Conservation (phyloP, 2,797 vertebrate genomes). For the Clarias laeviceps region DNA sequence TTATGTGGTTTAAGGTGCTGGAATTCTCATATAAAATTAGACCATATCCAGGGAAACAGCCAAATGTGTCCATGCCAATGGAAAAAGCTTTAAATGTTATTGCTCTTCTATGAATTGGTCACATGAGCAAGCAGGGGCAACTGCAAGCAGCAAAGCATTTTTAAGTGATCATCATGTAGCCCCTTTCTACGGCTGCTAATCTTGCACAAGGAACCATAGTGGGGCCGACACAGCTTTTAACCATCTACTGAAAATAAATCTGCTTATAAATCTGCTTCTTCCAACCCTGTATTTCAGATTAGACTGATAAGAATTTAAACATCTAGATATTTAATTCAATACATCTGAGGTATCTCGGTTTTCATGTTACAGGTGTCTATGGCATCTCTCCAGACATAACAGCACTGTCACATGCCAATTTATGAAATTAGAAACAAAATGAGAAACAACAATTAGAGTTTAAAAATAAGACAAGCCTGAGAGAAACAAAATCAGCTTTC, state of each 20-base stretch:
- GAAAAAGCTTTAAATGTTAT: slow-evolving; percentile 63
- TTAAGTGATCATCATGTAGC: not conserved
- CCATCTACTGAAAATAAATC: not conserved
- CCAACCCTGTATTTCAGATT: not conserved
- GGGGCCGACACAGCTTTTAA: not conserved
- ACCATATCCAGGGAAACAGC: slow-evolving; percentile 59
- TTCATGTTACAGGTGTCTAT: slow-evolving; percentile 31
- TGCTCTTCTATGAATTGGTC: slow-evolving; percentile 62
- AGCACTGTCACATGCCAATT: slow-evolving; percentile 10
- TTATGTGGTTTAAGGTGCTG: slow-evolving; percentile 64
- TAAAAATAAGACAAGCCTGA: slow-evolving; percentile 34
- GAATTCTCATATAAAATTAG: slow-evolving; percentile 70
- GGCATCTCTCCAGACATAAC: slow-evolving; percentile 11
- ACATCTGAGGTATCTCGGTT: slow-evolving; percentile 51
- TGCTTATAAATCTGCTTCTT: slow-evolving; percentile 6
- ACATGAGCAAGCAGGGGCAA: slow-evolving; percentile 39
- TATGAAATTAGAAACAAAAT: slow-evolving; percentile 22
- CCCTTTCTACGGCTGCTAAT: not conserved
- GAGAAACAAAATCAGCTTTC: slow-evolving; percentile 11
- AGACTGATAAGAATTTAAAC: not conserved
- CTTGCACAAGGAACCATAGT: not conserved
- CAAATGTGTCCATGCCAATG: slow-evolving; percentile 34
- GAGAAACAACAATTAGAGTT: not conserved
- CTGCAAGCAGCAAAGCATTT: not conserved
- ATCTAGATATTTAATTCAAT: slow-evolving; percentile 7